phyloP scores from a whole-genome alignment of 2,888 invertebrate genomes.

The Drosophila infuscata region DNA sequence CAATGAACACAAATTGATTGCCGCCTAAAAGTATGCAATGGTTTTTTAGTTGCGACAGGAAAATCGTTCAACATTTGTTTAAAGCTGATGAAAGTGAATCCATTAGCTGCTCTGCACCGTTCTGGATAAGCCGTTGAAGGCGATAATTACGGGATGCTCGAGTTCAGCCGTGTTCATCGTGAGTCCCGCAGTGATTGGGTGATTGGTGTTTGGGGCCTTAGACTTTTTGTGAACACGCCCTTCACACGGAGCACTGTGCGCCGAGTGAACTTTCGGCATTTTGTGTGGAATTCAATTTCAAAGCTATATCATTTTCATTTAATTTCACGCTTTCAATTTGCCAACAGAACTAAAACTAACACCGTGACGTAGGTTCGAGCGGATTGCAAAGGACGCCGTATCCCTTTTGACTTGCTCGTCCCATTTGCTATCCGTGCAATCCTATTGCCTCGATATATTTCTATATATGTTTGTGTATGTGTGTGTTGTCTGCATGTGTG shows the following conservation, averaged over 20 bases:
- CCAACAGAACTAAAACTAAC: conserved; percentile 34
- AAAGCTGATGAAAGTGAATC: conserved; percentile 21
- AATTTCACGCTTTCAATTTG: conserved; percentile 79
- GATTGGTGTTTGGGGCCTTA: background rate
- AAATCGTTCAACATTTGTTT: background rate
- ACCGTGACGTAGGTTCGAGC: conserved; percentile 5
- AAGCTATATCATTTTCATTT: conserved; percentile 80
- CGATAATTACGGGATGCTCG: conserved; percentile 37
- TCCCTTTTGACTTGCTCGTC: conserved; percentile 50
- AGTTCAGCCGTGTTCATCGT: background rate
- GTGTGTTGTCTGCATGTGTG: background rate
- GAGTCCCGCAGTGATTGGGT: background rate
- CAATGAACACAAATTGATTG: background rate
- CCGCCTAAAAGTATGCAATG: conserved; percentile 47
- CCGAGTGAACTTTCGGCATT: conserved; percentile 71
- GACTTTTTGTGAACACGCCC: background rate
- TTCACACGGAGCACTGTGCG: conserved; percentile 7
- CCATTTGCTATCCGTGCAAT: conserved; percentile 2
- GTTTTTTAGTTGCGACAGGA: background rate
- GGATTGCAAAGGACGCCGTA: conserved; percentile 27
- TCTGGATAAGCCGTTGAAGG: conserved; percentile 13
- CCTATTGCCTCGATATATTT: conserved; percentile 7
- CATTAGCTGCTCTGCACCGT: conserved; percentile 7
- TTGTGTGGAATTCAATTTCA: conserved; percentile 78
- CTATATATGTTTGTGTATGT: background rate